phyloP scores from a whole-genome alignment of 1,140 invertebrate species.

The Zaprionus camerounensis region DNA sequence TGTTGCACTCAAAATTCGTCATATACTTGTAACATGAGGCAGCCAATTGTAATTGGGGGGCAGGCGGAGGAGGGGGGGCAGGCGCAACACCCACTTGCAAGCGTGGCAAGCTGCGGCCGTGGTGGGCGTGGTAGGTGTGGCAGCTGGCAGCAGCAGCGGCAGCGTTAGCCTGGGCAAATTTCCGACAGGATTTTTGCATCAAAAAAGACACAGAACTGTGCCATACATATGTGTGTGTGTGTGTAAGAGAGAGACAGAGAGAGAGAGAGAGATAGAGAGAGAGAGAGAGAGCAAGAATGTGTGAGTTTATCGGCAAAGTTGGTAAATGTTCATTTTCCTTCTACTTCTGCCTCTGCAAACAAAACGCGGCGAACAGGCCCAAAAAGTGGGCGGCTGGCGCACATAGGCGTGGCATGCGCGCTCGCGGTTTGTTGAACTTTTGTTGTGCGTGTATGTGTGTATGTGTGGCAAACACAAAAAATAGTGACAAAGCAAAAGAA shows the following conservation, averaged over 20 bases:
- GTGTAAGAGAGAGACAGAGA: background rate
- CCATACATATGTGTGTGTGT: slow-evolving; percentile 18
- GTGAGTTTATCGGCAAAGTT: slow-evolving; percentile 14
- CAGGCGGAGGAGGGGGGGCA: background rate
- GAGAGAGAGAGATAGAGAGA: background rate
- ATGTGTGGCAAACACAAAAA: slow-evolving; percentile 14
- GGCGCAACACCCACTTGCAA: slow-evolving; percentile 51
- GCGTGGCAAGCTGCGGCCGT: slow-evolving; percentile 2
- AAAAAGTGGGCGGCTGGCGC: slow-evolving; percentile 53
- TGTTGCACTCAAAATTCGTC: slow-evolving; percentile 71
- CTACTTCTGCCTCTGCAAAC: slow-evolving; percentile 14
- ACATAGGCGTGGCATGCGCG: slow-evolving; percentile 33
- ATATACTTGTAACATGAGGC: slow-evolving; percentile 53
- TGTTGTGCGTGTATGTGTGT: background rate
- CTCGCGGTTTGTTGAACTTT: slow-evolving; percentile 60
- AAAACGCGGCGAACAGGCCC: slow-evolving; percentile 20
- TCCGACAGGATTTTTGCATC: slow-evolving; percentile 60
- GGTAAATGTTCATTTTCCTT: slow-evolving; percentile 5
- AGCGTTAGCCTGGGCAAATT: slow-evolving; percentile 27
- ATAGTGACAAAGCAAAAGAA: slow-evolving; percentile 1
- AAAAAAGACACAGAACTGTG: slow-evolving; percentile 31
- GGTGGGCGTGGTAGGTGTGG: slow-evolving; percentile 61
- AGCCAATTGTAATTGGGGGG: slow-evolving; percentile 16
- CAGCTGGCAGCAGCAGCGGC: slow-evolving; percentile 47
- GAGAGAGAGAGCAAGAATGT: background rate